Conservation (phyloP, 2,888 invertebrate species). For the Ischnura elegans region DNA sequence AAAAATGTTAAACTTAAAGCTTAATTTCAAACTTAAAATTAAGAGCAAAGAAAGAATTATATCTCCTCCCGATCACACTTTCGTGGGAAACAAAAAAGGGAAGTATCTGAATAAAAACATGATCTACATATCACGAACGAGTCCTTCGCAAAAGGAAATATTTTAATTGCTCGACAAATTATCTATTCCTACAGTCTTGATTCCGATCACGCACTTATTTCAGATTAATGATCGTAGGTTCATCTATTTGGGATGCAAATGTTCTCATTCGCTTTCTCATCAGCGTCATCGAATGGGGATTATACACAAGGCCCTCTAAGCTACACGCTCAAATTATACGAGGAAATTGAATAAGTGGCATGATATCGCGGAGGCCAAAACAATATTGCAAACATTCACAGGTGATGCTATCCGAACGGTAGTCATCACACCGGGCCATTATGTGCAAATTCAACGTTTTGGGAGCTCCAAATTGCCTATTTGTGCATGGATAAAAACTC, state of each 20-base stretch:
- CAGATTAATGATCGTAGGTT: neutral
- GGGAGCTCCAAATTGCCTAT: neutral
- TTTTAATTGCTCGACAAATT: neutral
- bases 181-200: neutral
- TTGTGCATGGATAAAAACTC: neutral
- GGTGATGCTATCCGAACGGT: neutral
- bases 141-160: neutral
- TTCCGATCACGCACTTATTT: neutral
- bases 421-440: neutral
- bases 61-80: neutral
- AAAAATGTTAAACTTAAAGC: too few relatives aligned
- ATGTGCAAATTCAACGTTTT: slow-evolving; percentile 15
- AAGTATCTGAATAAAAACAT: neutral
- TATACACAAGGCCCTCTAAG: neutral
- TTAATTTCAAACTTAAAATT: too few relatives aligned
- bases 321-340: neutral
- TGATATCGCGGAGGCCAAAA: neutral
- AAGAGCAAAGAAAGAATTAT: neutral
- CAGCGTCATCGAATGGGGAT: neutral
- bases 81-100: neutral
- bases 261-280: neutral
- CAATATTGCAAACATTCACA: slow-evolving; percentile 2
- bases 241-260: neutral
- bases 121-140: neutral
- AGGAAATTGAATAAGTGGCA: slow-evolving; percentile 20